Base-by-base conservation (phyloP, 1,140 invertebrate species). In the Pseudachorutes palmiensis region DNA sequence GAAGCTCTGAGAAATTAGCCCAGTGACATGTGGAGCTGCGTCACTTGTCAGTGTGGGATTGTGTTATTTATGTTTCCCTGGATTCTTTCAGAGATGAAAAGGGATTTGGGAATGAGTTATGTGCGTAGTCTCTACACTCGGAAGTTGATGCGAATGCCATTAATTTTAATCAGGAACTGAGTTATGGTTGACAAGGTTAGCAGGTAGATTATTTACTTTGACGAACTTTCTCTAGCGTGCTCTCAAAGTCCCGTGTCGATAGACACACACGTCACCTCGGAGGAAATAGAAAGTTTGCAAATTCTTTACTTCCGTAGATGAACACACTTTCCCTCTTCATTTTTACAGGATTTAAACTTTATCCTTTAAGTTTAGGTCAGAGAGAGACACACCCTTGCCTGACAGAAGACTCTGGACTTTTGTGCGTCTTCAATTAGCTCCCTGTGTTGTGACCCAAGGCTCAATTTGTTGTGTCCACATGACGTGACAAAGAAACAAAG, bases 161-260 rank as follows among this genome's bases (percentile, higher is more conserved):
- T 55, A 55, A 55, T 55, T 55, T 55, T 55, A 55, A 55, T 55
- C 51, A 55, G 24, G 51, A 22, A 26, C 5, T 55, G 51, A 55
- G 51, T 55, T 55, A 24, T 55, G 24, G 51, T 14, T 26, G 24
- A 55, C 5, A 26, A 24, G 51, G 51, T 55, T 12, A 55, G 51
- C 51, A 55, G 51, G 51, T 55, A 55, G 51, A 55, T 55, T 55
- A 55, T 55, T 55, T 55, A 55, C 36, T n/a, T n/a, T n/a, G n/a
- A n/a, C n/a, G n/a, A n/a, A n/a, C n/a, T n/a, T n/a, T n/a, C n/a
- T n/a, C n/a, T n/a, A n/a, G n/a, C n/a, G n/a, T n/a, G n/a, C n/a
- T n/a, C n/a, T n/a, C n/a, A n/a, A n/a, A n/a, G n/a, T n/a, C n/a
- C n/a, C n/a, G n/a, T n/a, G n/a, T n/a, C n/a, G n/a, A n/a, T n/a